Conservation (phyloP, 2,888 invertebrate species). For the Protodeltote pygarga region DNA sequence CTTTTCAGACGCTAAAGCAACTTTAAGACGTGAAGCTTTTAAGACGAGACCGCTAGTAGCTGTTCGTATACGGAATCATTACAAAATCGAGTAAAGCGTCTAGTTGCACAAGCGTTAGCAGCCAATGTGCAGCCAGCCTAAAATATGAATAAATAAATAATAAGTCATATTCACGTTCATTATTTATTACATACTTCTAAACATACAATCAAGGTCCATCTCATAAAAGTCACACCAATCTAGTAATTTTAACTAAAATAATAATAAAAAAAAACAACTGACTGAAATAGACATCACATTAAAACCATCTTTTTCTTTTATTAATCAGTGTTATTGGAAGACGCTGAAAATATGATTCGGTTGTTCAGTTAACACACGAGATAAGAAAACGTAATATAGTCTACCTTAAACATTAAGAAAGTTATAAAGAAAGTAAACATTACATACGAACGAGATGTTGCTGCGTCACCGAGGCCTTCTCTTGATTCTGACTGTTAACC, state of each 20-base stretch:
- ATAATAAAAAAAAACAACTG: constrained; percentile 76
- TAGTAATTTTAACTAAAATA: constrained; percentile 65
- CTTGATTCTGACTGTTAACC: constrained; percentile 57
- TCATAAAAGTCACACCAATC: constrained; percentile 76
- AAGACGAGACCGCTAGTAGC: no score
- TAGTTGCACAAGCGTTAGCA: no score
- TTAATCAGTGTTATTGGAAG: constrained; percentile 80
- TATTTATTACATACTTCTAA: constrained; percentile 83
- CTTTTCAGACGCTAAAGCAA: no score
- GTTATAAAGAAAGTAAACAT: constrained; percentile 39
- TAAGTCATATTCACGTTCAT: constrained; percentile 65
- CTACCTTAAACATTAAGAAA: constrained; percentile 54
- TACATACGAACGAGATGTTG: constrained; percentile 36
- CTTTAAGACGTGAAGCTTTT: no score
- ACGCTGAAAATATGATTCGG: constrained; percentile 66
- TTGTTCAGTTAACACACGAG: constrained; percentile 55
- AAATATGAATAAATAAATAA: no score
- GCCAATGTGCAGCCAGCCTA: no score
- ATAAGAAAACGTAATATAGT: constrained; percentile 52
- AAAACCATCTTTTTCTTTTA: constrained; percentile 45
- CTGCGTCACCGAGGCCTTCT: constrained; percentile 57
- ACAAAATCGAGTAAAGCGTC: no score
- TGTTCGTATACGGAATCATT: no score
- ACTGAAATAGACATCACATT: constrained; percentile 76
- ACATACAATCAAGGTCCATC: constrained; percentile 81